Conservation (phyloP, 2,113 vertebrate genomes). For the Scophthalmus maximus region DNA sequence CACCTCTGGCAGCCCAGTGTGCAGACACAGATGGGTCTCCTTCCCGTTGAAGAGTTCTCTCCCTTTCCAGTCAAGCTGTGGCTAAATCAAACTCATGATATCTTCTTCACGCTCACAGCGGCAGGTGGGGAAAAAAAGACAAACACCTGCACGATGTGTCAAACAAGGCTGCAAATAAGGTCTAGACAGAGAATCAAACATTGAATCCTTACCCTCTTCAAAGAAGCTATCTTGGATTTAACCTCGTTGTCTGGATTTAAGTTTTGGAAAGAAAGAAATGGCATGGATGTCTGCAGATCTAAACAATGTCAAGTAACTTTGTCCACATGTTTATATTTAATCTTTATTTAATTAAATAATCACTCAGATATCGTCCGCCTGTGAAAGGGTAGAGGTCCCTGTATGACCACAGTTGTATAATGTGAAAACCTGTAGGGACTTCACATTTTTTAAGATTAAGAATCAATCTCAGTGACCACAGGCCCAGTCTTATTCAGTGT, state of each 20-base stretch:
- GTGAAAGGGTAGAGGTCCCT: too few relatives aligned
- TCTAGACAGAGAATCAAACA: too few relatives aligned
- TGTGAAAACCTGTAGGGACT: too few relatives aligned
- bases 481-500: too few relatives aligned
- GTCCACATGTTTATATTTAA: neutral
- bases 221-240: too few relatives aligned
- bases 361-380: neutral
- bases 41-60: slow-evolving; percentile 1
- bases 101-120: slow-evolving; percentile 5
- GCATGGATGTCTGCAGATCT: neutral
- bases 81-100: slow-evolving; percentile 22
- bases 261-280: neutral
- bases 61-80: slow-evolving; percentile 6
- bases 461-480: too few relatives aligned
- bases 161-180: too few relatives aligned
- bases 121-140: neutral
- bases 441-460: too few relatives aligned
- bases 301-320: too few relatives aligned
- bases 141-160: too few relatives aligned
- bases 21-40: slow-evolving; percentile 29
- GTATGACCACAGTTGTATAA: neutral
- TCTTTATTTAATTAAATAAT: neutral
- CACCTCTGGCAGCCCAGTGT: slow-evolving; percentile 38
- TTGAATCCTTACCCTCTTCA: too few relatives aligned
- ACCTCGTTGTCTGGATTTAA: too few relatives aligned